These are phyloP conservation scores for Nothobranchius kuhntae DNA, from an alignment of 2,113 vertebrate genomes.

Conservation along the genomic window DNA sequence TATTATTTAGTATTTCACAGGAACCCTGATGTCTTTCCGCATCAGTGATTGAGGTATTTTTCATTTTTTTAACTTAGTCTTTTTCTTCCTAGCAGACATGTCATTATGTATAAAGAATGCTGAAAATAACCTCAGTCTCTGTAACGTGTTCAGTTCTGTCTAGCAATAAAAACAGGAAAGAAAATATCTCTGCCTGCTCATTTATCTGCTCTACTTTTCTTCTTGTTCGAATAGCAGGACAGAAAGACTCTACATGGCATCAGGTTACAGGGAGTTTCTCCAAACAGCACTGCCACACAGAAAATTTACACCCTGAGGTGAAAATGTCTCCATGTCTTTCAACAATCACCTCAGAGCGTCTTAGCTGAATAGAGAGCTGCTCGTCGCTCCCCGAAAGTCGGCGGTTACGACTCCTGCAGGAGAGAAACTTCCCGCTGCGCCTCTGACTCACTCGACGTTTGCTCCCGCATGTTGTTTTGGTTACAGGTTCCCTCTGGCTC, in stretches of 20 bases:
- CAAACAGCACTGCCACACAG: constrained; percentile 29
- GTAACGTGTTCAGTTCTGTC: constrained; percentile 44
- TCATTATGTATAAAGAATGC: constrained; percentile 13
- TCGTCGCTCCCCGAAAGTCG: constrained; percentile 27
- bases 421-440: constrained; percentile 32
- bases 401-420: constrained; percentile 19
- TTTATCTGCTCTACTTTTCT: constrained; percentile 18
- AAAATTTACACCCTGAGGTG: constrained; percentile 58
- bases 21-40: constrained; percentile 1
- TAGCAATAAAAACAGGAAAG: constrained; percentile 31
- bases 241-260: constrained; percentile 39
- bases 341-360: constrained; percentile 36
- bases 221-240: constrained; percentile 9
- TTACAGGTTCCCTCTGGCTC: constrained; percentile 28
- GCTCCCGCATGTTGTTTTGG: constrained; percentile 16
- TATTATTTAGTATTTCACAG: neutral
- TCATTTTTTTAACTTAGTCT: constrained; percentile 1
- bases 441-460: constrained; percentile 21
- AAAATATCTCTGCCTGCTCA: constrained; percentile 31
- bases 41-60: neutral
- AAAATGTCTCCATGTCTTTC: constrained; percentile 60
- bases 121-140: constrained; percentile 18
- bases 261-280: constrained; percentile 69
- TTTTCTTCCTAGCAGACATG: constrained; percentile 14
- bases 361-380: constrained; percentile 35